Conservation (phyloP, 2,113 vertebrate genomes). For the Dromiciops gliroides region DNA sequence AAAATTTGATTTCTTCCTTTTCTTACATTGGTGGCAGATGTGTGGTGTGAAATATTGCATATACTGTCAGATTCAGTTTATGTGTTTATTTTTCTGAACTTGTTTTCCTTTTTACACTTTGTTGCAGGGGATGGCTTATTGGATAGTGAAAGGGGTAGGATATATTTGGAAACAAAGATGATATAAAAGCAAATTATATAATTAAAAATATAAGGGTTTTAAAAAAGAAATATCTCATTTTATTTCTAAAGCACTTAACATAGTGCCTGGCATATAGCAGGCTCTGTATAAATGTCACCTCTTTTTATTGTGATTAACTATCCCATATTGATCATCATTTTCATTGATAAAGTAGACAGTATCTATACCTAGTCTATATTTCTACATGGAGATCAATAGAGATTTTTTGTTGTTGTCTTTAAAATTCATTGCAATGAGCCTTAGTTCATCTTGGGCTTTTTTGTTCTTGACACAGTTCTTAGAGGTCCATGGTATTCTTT, state of each 20-base stretch:
- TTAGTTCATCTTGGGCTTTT: neutral
- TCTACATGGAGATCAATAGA: neutral
- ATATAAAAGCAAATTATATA: neutral
- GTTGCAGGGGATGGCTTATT: neutral
- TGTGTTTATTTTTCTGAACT: neutral
- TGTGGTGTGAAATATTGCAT: neutral
- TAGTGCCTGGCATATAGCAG: neutral
- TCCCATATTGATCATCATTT: neutral
- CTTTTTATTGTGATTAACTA: neutral
- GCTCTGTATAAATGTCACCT: neutral
- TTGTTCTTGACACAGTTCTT: neutral
- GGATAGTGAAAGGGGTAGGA: neutral
- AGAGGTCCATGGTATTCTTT: neutral
- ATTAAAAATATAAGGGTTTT: too few species aligned
- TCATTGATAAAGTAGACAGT: neutral
- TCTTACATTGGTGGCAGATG: neutral
- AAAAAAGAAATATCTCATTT: neutral
- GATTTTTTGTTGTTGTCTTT: neutral
- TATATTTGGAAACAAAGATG: neutral
- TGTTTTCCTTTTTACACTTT: neutral
- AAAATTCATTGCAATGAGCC: neutral
- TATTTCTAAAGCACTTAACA: neutral
- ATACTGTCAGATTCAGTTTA: too few species aligned
- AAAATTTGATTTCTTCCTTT: neutral
- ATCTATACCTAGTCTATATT: neutral